Conservation (phyloP, 2,113 vertebrate genomes). For the Numenius arquata region DNA sequence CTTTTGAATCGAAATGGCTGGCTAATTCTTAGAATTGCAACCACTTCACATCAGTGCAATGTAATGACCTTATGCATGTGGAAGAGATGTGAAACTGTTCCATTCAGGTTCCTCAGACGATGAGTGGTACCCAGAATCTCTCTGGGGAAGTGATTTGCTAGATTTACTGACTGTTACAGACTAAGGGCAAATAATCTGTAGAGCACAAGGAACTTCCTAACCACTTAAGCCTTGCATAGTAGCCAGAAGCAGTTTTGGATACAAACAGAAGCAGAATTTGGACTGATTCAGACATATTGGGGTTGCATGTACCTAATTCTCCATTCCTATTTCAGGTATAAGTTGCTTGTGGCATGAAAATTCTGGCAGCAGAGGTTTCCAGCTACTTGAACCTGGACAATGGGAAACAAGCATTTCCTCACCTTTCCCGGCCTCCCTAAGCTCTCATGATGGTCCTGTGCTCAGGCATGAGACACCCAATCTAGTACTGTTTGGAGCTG, state of each 20-base stretch:
- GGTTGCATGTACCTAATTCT: neutral
- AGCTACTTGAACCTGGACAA: neutral
- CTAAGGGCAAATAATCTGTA: neutral
- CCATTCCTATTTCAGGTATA: conserved; percentile 54
- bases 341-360: neutral
- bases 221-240: neutral
- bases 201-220: neutral
- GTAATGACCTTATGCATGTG: neutral
- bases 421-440: neutral
- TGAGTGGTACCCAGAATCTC: neutral
- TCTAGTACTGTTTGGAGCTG: neutral
- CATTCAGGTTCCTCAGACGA: neutral
- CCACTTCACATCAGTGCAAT: neutral
- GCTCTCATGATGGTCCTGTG: neutral
- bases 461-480: neutral
- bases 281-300: neutral
- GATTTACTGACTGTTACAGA: neutral
- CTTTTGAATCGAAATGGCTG: neutral
- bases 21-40: neutral
- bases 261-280: neutral
- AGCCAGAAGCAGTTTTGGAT: neutral
- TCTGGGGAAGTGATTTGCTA: neutral
- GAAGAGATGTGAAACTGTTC: neutral
- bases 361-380: neutral
- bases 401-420: neutral